A percentile compares a stretch with the other conserved stretches of the same genome.
Conservation (phyloP, 2,113 vertebrate genomes). For the Tragelaphus imberbis region DNA sequence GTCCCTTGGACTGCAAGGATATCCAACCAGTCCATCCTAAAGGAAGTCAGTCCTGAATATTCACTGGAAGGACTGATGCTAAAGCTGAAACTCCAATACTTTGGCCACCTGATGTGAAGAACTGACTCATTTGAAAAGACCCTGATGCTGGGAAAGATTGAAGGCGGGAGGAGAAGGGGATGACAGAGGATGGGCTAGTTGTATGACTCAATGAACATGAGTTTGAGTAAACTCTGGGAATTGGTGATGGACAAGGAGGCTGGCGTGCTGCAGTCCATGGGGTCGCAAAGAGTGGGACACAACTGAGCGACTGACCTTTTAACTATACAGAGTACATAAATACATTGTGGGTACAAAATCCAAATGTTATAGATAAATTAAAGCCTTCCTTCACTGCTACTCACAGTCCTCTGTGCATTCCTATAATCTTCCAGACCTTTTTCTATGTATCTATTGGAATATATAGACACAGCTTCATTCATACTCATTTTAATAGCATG, state of each 20-base stretch:
- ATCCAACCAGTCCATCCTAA: background rate
- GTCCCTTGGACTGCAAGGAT: background rate
- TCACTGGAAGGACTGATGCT: background rate
- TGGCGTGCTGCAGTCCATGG: background rate
- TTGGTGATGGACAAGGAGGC: background rate
- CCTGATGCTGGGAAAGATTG: background rate
- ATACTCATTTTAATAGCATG: background rate
- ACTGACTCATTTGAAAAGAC: background rate
- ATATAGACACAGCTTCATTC: background rate
- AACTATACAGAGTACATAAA: background rate
- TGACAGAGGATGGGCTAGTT: background rate
- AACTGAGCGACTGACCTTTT: background rate
- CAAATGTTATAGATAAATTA: background rate
- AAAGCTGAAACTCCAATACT: background rate
- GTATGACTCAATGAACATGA: background rate
- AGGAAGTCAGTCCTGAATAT: background rate
- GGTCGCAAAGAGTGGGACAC: background rate
- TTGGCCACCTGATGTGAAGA: background rate
- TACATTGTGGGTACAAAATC: background rate
- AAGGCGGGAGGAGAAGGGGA: background rate
- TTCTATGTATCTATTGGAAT: background rate
- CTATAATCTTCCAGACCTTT: background rate
- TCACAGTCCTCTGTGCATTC: too few species aligned
- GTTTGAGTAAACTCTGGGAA: background rate
- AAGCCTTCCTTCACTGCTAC: background rate